Conservation (phyloP, 2,888 invertebrate species). For the Abscondita cerata region DNA sequence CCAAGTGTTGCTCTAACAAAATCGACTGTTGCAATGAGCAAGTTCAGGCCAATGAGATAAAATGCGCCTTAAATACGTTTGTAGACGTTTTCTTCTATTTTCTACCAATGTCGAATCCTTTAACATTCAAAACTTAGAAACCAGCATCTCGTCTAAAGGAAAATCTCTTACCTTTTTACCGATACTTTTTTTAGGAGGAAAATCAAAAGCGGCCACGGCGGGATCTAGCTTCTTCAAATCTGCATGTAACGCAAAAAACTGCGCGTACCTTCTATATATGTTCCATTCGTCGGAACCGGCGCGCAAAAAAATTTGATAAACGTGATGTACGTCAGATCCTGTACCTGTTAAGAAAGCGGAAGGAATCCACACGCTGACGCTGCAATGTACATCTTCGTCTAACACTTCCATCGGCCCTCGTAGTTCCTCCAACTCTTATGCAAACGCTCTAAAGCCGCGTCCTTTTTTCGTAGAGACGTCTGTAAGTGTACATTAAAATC, state of each 20-base stretch:
- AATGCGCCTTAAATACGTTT: slow-evolving; percentile 85
- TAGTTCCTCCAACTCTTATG: slow-evolving; percentile 70
- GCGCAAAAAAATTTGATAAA: slow-evolving; percentile 83
- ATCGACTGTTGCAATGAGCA: slow-evolving; percentile 76
- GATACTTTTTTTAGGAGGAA: slow-evolving; percentile 94
- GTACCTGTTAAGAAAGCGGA: slow-evolving; percentile 81
- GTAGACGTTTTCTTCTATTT: slow-evolving; percentile 81
- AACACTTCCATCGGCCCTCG: slow-evolving; percentile 66
- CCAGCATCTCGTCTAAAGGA: neutral
- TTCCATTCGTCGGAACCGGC: slow-evolving; percentile 93
- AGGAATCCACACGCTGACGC: slow-evolving; percentile 87
- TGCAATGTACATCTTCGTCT: slow-evolving; percentile 56
- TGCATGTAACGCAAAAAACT: slow-evolving; percentile 86
- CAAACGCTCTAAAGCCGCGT: slow-evolving; percentile 65
- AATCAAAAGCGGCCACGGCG: slow-evolving; percentile 80
- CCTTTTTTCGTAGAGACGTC: slow-evolving; percentile 70
- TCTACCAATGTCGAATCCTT: slow-evolving; percentile 87
- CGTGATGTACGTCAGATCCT: slow-evolving; percentile 81
- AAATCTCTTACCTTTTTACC: slow-evolving; percentile 80
- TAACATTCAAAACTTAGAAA: slow-evolving; percentile 27
- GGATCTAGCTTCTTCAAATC: slow-evolving; percentile 84
- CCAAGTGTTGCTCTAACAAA: slow-evolving; percentile 81
- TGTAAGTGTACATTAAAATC: slow-evolving; percentile 88
- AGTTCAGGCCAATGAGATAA: slow-evolving; percentile 82
- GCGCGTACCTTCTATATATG: slow-evolving; percentile 92